Evolutionary conservation across 1,140 invertebrate genomes (phyloP).

Genomic region (Nephila pilipes): DNA sequence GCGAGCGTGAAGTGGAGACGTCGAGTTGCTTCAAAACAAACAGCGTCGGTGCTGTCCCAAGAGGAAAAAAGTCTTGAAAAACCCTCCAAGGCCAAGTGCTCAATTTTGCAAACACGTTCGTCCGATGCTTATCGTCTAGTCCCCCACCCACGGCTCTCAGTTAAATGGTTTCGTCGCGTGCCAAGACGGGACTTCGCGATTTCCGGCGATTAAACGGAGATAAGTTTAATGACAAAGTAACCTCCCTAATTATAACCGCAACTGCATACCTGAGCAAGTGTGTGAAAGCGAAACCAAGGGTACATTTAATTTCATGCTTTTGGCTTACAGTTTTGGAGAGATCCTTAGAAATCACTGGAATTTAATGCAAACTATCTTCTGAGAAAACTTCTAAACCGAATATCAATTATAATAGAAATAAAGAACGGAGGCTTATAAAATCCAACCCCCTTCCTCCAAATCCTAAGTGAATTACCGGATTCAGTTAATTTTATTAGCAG

Average conservation of each 20-base stretch:
- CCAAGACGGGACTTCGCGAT: conserved; percentile 17
- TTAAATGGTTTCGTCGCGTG: conserved; percentile 37
- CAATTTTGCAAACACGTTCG: conserved; percentile 1
- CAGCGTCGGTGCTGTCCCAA: not conserved
- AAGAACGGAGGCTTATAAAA: too few relatives aligned
- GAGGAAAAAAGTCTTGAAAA: not conserved
- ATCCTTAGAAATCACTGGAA: too few relatives aligned
- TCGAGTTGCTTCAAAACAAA: not conserved
- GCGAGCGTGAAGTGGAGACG: not conserved
- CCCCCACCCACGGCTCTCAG: not conserved
- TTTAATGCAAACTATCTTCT: too few relatives aligned
- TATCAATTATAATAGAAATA: too few relatives aligned
- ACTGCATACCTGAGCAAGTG: not conserved
- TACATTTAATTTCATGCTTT: too few relatives aligned
- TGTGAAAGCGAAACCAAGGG: not conserved
- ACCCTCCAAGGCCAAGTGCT: conserved; percentile 2
- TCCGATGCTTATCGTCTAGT: conserved; percentile 7
- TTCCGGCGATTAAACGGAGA: conserved; percentile 36
- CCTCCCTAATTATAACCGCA: not conserved
- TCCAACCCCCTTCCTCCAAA: too few relatives aligned
- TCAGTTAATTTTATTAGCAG: too few relatives aligned
- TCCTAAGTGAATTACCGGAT: too few relatives aligned
- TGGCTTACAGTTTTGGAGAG: too few relatives aligned
- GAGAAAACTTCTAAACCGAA: too few relatives aligned
- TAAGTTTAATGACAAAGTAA: conserved; percentile 21